Base-by-base conservation (phyloP, 2,113 vertebrate species). In the Burhinus bistriatus region DNA sequence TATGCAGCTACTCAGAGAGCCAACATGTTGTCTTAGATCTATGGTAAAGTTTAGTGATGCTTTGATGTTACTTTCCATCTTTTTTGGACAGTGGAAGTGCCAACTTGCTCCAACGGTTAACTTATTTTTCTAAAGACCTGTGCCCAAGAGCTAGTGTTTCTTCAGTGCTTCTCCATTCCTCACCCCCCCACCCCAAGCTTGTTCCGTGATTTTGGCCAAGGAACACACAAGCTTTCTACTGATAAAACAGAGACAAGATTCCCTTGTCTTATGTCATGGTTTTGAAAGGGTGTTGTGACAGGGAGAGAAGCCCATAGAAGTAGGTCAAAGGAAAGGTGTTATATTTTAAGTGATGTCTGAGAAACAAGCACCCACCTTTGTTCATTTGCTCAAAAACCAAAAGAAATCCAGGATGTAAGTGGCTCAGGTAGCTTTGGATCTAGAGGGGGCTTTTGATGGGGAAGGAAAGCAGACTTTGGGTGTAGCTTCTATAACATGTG, bases 381-480 rank as follows among this genome's bases (percentile, higher is more conserved):
- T 13, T 57, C 0, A 8, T 69, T 61, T 54, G 27, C 26, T 69
- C 38, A 42, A 36, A 21, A 40, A 22, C 38, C 30, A 30, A 47
- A 71, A 88, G n/a, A 62, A 61, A 65, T 69, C 9, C 59, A 73
- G 62, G 23, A 18, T 75, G 11, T 57, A 54, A 83, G 54, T 25
- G 45, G 19, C 51, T 83, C 40, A 51, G 40, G 73, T 51, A 87
- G 17, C 34, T 89, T 88, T 83, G 91, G 32, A 62, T 66, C 45
- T 75, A 45, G 45, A 62, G 91, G 38, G 25, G 36, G 16, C 26
- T 58, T 89, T 82, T 84, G 61, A 36, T 42, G 58, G 45, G 15
- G 34, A 95, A 93, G 70, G 23, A 84, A 95, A 89, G 12, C 49
- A 84, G 83, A 51, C 44, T 61, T 52, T 59, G 61, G 57, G 38